Conservation (phyloP, 2,113 vertebrate species). For the Myotis brandtii region DNA sequence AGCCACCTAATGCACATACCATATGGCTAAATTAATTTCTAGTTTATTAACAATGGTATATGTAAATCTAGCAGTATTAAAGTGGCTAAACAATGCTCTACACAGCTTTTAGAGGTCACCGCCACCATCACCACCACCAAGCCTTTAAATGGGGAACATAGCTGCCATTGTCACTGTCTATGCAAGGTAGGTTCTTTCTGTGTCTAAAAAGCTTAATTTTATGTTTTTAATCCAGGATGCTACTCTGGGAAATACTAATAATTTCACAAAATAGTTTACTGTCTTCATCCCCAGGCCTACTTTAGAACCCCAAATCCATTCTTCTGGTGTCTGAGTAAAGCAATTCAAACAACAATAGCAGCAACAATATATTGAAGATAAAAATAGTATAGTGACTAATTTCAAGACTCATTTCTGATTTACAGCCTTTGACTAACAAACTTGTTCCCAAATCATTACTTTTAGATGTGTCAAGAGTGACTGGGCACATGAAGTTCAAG, state of each 20-base stretch:
- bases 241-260: background rate
- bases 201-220: constrained; percentile 24
- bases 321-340: background rate
- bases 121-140: background rate
- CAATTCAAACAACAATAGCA: constrained; percentile 15
- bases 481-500: background rate
- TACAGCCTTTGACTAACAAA: constrained; percentile 38
- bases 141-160: background rate
- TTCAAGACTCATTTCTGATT: constrained; percentile 35
- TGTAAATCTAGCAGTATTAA: background rate
- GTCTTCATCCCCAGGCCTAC: background rate
- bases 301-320: constrained; percentile 30
- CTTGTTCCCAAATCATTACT: background rate
- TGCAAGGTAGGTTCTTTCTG: background rate
- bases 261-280: background rate
- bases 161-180: background rate
- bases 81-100: background rate
- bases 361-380: background rate
- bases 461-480: background rate
- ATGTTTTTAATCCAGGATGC: background rate
- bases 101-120: background rate
- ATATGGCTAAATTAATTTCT: background rate
- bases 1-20: background rate
- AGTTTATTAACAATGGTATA: constrained; percentile 7
- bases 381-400: background rate